These are phyloP conservation scores for Dryococelus australis DNA, from an alignment of 2,888 invertebrate genomes.

Conservation along the genomic window DNA sequence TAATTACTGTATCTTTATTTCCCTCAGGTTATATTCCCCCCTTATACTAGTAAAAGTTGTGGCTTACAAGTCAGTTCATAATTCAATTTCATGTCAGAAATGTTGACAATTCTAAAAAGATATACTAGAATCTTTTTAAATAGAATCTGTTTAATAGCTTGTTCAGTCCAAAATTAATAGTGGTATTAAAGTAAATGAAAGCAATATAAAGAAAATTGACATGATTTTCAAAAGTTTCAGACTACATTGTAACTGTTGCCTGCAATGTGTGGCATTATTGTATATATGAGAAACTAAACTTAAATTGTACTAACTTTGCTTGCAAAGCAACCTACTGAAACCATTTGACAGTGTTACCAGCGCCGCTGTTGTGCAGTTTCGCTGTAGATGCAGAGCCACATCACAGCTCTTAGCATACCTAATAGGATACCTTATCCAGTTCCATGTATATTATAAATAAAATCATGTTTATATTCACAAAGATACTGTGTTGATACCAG, in stretches of 20 bases:
- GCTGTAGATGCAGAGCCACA: background rate
- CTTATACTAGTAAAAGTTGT: background rate
- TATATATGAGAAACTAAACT: constrained; percentile 1
- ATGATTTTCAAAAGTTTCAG: constrained; percentile 16
- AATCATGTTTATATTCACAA: too few species aligned
- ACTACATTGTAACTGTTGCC: background rate
- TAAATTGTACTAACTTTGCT: background rate
- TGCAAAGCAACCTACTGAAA: background rate
- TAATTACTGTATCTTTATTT: background rate
- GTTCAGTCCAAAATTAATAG: background rate
- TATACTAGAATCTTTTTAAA: background rate
- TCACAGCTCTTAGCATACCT: background rate
- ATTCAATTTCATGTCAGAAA: too few species aligned
- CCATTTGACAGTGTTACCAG: background rate
- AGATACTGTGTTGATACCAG: too few species aligned
- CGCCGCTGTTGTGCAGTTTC: background rate
- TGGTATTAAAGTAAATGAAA: background rate
- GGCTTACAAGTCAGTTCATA: background rate
- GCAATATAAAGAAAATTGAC: background rate
- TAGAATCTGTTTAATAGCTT: background rate
- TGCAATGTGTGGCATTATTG: background rate
- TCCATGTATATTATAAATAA: background rate
- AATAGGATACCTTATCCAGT: background rate
- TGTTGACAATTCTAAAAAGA: background rate
- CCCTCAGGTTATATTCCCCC: background rate